These are phyloP conservation scores for Pomatostomus ruficeps DNA, from an alignment of 2,113 vertebrate genomes.

Conservation along the genomic window DNA sequence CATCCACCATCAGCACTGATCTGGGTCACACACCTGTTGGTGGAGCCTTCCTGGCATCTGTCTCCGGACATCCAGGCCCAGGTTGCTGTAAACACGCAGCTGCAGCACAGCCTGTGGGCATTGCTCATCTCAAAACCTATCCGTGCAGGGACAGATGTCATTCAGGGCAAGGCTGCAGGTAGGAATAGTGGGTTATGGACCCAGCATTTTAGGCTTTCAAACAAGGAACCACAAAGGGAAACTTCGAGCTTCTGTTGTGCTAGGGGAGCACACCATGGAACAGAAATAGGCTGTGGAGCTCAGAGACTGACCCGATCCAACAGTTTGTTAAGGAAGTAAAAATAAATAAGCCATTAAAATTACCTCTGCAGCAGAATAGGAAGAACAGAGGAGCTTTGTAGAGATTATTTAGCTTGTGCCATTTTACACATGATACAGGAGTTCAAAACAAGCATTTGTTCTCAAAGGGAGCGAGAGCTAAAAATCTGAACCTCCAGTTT, in stretches of 20 bases:
- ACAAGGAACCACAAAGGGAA: neutral
- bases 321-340: neutral
- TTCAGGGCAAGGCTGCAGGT: too few species aligned
- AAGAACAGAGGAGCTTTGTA: neutral
- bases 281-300: neutral
- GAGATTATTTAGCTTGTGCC: neutral
- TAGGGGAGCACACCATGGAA: neutral
- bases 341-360: neutral
- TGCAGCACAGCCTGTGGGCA: too few species aligned
- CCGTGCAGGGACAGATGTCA: too few species aligned
- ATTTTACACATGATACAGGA: neutral
- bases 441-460: neutral
- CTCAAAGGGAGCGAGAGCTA: neutral
- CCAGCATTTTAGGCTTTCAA: neutral
- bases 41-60: too few species aligned
- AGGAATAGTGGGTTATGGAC: neutral
- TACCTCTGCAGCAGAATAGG: neutral
- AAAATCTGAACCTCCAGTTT: neutral
- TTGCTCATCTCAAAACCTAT: too few species aligned
- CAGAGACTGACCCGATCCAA: neutral
- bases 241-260: neutral
- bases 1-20: too few species aligned
- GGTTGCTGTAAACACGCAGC: too few species aligned
- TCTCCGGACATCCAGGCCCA: too few species aligned
- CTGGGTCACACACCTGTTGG: too few species aligned